These are phyloP conservation scores for Cryptocephalus moraei DNA, from an alignment of 2,888 invertebrate genomes.

Conservation along the genomic window DNA sequence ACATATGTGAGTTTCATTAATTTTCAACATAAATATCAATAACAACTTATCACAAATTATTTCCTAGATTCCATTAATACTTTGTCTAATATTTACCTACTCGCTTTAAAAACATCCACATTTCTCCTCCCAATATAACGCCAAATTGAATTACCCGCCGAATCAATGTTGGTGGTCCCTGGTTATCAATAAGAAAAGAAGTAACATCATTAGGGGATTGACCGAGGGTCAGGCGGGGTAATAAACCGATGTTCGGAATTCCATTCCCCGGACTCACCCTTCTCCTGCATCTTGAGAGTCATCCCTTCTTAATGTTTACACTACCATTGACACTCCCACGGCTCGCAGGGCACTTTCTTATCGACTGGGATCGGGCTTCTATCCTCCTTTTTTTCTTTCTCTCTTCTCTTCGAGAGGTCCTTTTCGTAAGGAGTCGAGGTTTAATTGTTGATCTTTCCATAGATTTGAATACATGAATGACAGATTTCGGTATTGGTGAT, in stretches of 20 bases:
- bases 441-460: no score
- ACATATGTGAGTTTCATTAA: no score
- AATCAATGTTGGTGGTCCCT: conserved; percentile 15
- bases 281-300: conserved; percentile 28
- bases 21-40: no score
- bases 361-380: background rate
- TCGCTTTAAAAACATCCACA: no score
- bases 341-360: background rate
- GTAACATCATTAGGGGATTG: conserved; percentile 29
- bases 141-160: background rate
- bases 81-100: no score
- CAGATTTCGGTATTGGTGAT: no score
- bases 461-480: no score
- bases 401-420: no score
- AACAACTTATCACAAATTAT: no score
- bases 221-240: conserved; percentile 29
- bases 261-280: conserved; percentile 14
- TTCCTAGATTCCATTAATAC: no score
- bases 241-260: conserved; percentile 31
- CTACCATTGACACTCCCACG: conserved; percentile 29
- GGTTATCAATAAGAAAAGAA: conserved; percentile 26
- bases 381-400: background rate
- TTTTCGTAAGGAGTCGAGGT: no score
- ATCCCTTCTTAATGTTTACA: conserved; percentile 30
- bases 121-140: no score